Conservation (phyloP, 2,888 invertebrate species). For the Amphipyra tragopoginis region DNA sequence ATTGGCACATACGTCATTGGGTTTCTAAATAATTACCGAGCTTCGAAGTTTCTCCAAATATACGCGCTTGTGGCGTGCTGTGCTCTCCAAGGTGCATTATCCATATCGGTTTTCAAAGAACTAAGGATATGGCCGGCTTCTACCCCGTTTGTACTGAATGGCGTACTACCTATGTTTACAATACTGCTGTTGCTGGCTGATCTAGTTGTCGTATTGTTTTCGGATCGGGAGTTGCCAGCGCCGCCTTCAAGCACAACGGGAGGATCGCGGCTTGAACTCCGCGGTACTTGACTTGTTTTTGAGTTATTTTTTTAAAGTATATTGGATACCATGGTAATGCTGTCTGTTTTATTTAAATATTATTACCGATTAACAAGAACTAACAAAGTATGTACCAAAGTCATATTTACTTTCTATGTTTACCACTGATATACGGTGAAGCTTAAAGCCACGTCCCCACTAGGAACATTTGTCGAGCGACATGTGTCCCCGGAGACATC, state of each 20-base stretch:
- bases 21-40: constrained; percentile 44
- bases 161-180: constrained; percentile 76
- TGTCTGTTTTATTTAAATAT: neutral
- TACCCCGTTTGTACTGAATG: constrained; percentile 71
- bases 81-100: constrained; percentile 60
- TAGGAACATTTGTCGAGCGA: no score
- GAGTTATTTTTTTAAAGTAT: constrained; percentile 1
- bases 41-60: constrained; percentile 72
- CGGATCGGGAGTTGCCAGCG: constrained; percentile 50
- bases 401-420: no score
- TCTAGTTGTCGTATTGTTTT: constrained; percentile 70
- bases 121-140: constrained; percentile 26
- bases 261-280: neutral
- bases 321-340: neutral
- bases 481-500: no score
- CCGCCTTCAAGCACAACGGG: neutral
- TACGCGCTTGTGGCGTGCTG: constrained; percentile 73
- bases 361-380: no score
- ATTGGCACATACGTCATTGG: constrained; percentile 68
- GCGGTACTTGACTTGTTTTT: neutral
- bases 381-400: no score
- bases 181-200: constrained; percentile 73
- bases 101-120: constrained; percentile 40
- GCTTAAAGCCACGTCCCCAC: no score
- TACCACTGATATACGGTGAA: no score